Evolutionary conservation across 2,113 vertebrate genomes (phyloP).

Genomic region (Vicugna pacos): DNA sequence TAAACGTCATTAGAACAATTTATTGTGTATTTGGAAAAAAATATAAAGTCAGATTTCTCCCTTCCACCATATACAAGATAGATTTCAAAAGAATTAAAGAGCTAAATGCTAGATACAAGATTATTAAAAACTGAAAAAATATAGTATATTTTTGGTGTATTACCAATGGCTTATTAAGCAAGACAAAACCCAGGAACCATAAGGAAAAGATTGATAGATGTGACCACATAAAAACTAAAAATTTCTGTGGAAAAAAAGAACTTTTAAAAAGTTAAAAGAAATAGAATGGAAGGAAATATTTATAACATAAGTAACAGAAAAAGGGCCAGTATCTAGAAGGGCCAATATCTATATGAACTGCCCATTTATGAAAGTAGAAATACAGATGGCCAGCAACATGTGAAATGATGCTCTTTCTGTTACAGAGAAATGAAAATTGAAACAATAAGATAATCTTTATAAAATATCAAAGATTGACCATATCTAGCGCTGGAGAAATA

Average conservation of each 20-base stretch:
- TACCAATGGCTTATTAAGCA: not conserved
- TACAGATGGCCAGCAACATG: not conserved
- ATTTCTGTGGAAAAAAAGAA: not conserved
- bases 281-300: not conserved
- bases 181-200: not conserved
- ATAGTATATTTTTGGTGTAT: not conserved
- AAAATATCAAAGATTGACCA: not conserved
- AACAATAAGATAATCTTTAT: conserved; percentile 5
- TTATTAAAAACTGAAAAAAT: conserved; percentile 4
- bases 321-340: not conserved
- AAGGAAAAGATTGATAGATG: not conserved
- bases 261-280: not conserved
- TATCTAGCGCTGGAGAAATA: not conserved
- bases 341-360: not conserved
- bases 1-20: not conserved
- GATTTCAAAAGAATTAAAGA: conserved; percentile 16
- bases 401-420: not conserved
- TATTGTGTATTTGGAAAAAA: not conserved
- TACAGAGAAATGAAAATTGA: conserved; percentile 29
- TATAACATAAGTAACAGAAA: not conserved
- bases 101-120: not conserved
- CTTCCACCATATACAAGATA: not conserved
- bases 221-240: conserved; percentile 13
- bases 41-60: not conserved
- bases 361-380: not conserved